Conservation (phyloP, 2,797 vertebrate genomes). For the Cuniculus paca region DNA sequence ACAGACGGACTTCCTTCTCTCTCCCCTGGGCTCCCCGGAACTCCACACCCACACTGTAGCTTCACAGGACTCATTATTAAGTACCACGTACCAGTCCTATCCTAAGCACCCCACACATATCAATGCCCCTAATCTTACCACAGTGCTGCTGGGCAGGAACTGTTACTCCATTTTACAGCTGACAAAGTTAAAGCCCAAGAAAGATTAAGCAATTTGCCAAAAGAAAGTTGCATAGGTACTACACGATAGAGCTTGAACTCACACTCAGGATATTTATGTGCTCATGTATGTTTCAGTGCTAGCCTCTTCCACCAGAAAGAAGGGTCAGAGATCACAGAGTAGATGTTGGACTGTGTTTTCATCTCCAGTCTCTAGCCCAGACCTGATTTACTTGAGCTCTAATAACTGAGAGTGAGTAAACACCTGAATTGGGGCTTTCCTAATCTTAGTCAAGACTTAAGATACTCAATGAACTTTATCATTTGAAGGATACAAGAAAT, state of each 20-base stretch:
- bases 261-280: not conserved
- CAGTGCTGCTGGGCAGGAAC: not conserved
- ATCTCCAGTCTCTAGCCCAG: not conserved
- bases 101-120: too few species aligned
- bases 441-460: not conserved
- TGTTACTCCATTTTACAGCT: not conserved
- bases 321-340: not conserved
- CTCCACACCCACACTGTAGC: not conserved
- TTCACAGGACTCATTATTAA: not conserved
- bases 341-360: not conserved
- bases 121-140: not conserved
- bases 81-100: accelerated
- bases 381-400: not conserved
- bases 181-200: not conserved
- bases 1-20: too few species aligned
- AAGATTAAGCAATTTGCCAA: not conserved
- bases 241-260: not conserved
- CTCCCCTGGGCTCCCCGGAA: not conserved
- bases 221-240: not conserved
- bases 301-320: not conserved
- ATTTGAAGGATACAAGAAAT: not conserved
- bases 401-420: not conserved
- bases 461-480: not conserved
- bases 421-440: not conserved
- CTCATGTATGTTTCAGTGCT: too few species aligned